Base-by-base conservation (phyloP, 2,797 vertebrate genomes). In the Cynopterus sphinx region DNA sequence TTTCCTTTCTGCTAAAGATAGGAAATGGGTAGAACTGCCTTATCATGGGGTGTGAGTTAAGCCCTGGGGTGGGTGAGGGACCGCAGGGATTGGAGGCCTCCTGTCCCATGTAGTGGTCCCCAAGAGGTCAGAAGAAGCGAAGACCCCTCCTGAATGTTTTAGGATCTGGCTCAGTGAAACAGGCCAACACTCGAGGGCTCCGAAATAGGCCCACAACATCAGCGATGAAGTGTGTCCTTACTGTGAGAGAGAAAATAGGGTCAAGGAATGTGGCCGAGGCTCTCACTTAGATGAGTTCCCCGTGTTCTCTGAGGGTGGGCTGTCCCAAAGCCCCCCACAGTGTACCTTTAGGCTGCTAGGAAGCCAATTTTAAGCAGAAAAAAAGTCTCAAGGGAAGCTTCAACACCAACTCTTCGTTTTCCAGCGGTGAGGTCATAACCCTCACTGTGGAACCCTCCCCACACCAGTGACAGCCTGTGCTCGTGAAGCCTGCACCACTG, bases 391-490 rank as follows among this genome's bases (percentile, higher is more conserved):
- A 12, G 63, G 82, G 78, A 53, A 46, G 49, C 39, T 33, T 61
- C 9, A 63, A 39, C 9, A 6, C 31, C 12, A 49, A 53, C 17
- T 3, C 68, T 75, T 71, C n/a, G 61, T 57, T 90, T 83, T 83
- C 28, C 3, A 28, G 36, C 24, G 26, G 65, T 1, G 22, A 39
- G 73, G 3, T n/a, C 74, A 1, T 15, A 6, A 28, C 39, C 5
- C 11, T 12, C n/a, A 31, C n/a, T 17, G 53, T 24, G 53, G 43
- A 57, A 24, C 8, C 21, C 81, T 86, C 39, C 28, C 59, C 13
- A 11, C 5, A 2, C 10, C 17, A 3, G 0, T 2, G 43, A 39
- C 6, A 1, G 43, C 31, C 74, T 33, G 3, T 36, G 16, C 15
- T 78, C 31, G 0, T 2, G 63, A 65, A 46, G 33, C 39, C 28